These are phyloP conservation scores for Hydropotes inermis DNA, from an alignment of 2,113 vertebrate species.

Conservation along the genomic window DNA sequence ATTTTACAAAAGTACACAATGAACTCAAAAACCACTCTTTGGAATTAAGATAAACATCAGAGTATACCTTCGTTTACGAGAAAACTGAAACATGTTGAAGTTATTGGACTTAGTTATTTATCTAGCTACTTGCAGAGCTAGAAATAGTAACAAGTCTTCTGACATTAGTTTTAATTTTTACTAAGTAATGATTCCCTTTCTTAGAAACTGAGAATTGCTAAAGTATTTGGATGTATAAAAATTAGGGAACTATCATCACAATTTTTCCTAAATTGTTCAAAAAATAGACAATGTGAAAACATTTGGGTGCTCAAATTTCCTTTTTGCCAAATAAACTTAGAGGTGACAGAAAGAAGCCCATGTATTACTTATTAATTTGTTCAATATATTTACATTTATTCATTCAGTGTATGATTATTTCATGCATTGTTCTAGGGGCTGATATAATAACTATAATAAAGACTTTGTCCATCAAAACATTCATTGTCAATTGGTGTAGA, in stretches of 20 bases:
- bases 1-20: not conserved
- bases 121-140: not conserved
- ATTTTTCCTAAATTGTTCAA: not conserved
- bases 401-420: not conserved
- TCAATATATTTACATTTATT: not conserved
- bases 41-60: not conserved
- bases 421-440: not conserved
- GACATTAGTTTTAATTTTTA: not conserved
- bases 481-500: not conserved
- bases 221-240: not conserved
- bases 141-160: not conserved
- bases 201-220: not conserved
- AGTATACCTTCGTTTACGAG: not conserved
- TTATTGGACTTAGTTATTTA: not conserved
- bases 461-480: not conserved
- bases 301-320: not conserved
- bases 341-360: not conserved
- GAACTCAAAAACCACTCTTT: not conserved
- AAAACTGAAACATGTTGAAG: not conserved
- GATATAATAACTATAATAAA: not conserved
- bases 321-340: not conserved
- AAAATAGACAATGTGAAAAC: not conserved
- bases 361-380: not conserved
- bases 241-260: not conserved
- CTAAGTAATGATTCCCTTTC: not conserved